These are phyloP conservation scores for Thinocorus orbignyianus DNA, from an alignment of 2,113 vertebrate species.

Conservation along the genomic window DNA sequence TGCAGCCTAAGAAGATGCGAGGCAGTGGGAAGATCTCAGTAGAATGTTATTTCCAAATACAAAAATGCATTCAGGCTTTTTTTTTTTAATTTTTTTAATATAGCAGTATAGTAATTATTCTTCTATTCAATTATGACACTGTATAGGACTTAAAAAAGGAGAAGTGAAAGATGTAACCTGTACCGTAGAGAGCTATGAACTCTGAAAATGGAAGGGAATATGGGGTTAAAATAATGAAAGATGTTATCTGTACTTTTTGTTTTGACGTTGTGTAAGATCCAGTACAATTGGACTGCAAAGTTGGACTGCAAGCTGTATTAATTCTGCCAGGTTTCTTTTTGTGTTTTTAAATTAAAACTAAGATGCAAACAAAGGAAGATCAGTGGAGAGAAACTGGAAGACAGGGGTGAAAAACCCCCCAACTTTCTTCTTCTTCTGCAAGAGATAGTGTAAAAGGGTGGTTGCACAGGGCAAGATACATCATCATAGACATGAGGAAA, in stretches of 20 bases:
- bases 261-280: not conserved
- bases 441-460: not conserved
- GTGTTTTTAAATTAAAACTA: not conserved
- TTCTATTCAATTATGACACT: not conserved
- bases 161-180: not conserved
- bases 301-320: not conserved
- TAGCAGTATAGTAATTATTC: not conserved
- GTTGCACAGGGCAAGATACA: not conserved
- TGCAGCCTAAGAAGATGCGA: not conserved
- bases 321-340: not conserved
- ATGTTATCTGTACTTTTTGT: not conserved
- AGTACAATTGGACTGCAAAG: not conserved
- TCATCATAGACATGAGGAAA: not conserved
- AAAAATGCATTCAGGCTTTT: not conserved
- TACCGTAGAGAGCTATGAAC: not conserved
- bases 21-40: not conserved
- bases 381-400: not conserved
- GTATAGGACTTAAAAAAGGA: not conserved
- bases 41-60: not conserved
- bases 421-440: not conserved
- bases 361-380: not conserved
- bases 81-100: not conserved
- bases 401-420: fast-evolving
- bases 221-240: not conserved
- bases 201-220: not conserved